Base-by-base conservation (phyloP, 2,797 vertebrate genomes). In the Leptatherina wallacei region DNA sequence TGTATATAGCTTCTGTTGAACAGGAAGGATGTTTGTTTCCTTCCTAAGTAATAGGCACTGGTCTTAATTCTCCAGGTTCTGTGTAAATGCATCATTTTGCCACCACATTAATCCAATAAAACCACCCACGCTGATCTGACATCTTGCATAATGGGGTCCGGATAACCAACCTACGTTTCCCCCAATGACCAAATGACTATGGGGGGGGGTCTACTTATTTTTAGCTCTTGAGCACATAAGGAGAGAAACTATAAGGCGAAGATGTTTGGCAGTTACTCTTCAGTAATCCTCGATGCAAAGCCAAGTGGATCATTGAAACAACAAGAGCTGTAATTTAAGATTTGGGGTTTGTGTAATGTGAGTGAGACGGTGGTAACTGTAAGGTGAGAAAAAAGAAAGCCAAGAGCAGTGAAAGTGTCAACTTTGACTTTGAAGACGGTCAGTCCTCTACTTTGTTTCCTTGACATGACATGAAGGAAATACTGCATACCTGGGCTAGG, bases 191-290 rank as follows among this genome's bases (percentile, higher is more conserved):
- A 78, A 76, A 85, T 71, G 61, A 85, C 78, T 77, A 76, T 71
- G 60, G 70, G 64, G 60, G 70, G 64, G 58, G 71, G 68, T 86
- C 16, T 22, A 49, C 18, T 89, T 95, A 95, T 94, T 93, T 95
- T 93, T 93, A 94, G 86, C 80, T 69, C 42, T 2, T 10, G 63
- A 81, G 80, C 82, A 71, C 82, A 84, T 78, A 66, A 75, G 62
- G 52, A 80, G 59, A 71, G 78, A 85, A 78, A 63, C 60, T 77
- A 42, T 78, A 55, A 80, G 76, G 81, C 81, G 69, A 71, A 63
- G 68, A 81, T 40, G 64, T 81, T 65, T 82, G 67, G 76, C 57
- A 5, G 12, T 24, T 47, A 51, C 54, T 66, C 71, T 52, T 61
- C 22, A 30, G 65, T 83, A 78, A 85, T 85, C 70, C 66, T 85